phyloP scores from a whole-genome alignment of 2,797 vertebrate species.

The Lutjanus campechanus region DNA sequence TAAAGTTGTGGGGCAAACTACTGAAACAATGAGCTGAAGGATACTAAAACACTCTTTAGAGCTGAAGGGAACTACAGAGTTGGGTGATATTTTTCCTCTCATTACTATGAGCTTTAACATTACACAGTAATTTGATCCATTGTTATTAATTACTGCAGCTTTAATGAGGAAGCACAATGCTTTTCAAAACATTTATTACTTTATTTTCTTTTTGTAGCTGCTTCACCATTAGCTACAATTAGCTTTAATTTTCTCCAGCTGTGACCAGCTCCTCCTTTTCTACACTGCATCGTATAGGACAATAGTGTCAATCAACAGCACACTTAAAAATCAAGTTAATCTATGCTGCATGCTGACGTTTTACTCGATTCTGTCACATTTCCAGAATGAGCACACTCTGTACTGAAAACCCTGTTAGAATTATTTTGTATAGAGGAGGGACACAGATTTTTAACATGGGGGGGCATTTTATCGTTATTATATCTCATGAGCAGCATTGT shows the following conservation, averaged over 20 bases:
- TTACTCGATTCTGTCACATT: slow-evolving; percentile 3
- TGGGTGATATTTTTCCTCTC: background rate
- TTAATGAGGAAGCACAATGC: background rate
- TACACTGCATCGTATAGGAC: slow-evolving; percentile 5
- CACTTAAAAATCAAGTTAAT: slow-evolving; percentile 23
- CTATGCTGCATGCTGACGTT: slow-evolving; percentile 1
- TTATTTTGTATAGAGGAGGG: background rate
- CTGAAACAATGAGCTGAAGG: background rate
- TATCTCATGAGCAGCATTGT: slow-evolving; percentile 65
- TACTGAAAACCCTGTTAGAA: background rate
- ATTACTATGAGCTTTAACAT: background rate
- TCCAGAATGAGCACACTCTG: background rate
- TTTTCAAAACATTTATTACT: background rate
- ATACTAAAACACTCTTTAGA: background rate
- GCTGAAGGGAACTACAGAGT: background rate
- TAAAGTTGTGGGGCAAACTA: background rate
- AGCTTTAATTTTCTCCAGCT: slow-evolving; percentile 10
- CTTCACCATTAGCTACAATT: slow-evolving; percentile 18
- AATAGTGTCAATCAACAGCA: slow-evolving; percentile 32
- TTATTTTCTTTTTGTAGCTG: slow-evolving; percentile 4
- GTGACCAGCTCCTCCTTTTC: slow-evolving; percentile 4
- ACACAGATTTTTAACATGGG: slow-evolving; percentile 5
- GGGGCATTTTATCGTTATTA: slow-evolving; percentile 54
- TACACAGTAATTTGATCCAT: background rate
- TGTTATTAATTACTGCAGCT: slow-evolving; percentile 5